Evolutionary conservation across 2,797 vertebrate species (phyloP).

Genomic region (Peromyscus aztecus): DNA sequence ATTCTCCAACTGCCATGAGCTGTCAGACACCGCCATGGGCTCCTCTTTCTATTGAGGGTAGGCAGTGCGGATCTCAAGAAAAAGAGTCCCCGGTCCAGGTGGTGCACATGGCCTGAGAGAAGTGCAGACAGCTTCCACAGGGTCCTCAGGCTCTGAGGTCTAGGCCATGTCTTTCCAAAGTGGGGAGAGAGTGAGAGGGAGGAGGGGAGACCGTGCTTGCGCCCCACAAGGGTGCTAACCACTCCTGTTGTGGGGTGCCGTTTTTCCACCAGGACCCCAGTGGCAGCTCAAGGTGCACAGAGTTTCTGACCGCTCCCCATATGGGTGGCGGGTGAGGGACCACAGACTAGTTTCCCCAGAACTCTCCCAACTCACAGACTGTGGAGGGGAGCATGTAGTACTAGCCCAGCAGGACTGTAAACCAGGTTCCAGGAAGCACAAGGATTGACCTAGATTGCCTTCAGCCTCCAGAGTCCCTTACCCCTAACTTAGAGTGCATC

Average conservation of each 20-base stretch:
- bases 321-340: neutral
- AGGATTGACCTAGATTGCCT: neutral
- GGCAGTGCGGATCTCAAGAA: neutral
- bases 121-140: neutral
- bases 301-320: neutral
- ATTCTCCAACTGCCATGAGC: neutral
- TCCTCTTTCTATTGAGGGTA: neutral
- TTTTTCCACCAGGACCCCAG: neutral
- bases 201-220: neutral
- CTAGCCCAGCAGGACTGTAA: neutral
- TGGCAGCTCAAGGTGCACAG: neutral
- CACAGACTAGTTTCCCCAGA: neutral
- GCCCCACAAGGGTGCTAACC: neutral
- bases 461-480: neutral
- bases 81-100: neutral
- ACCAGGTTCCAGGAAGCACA: neutral
- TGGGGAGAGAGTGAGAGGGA: neutral
- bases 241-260: neutral
- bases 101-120: neutral
- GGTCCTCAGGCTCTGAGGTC: neutral
- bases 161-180: neutral
- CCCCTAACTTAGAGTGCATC: neutral
- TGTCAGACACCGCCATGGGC: neutral
- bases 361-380: neutral
- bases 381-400: neutral